Conservation (phyloP, 2,888 invertebrate species). For the Sclerodermus sp. region DNA sequence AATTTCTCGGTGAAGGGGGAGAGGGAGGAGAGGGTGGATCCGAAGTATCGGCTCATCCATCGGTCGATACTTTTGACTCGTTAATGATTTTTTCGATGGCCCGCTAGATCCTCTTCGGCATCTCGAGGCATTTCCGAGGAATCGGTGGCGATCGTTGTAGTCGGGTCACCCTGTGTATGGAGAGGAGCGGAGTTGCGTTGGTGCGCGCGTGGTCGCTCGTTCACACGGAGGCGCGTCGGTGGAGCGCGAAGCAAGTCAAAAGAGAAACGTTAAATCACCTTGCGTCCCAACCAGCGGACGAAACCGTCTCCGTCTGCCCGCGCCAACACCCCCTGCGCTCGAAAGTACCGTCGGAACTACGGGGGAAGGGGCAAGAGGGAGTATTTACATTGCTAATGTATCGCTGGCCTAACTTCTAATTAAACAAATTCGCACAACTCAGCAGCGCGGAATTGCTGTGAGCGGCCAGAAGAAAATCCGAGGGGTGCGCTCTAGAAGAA, state of each 20-base stretch:
- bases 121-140: no score
- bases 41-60: no score
- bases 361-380: constrained; percentile 21
- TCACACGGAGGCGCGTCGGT: constrained; percentile 1
- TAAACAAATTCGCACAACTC: constrained; percentile 57
- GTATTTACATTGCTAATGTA: constrained; percentile 58
- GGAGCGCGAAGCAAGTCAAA: constrained; percentile 22
- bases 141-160: no score
- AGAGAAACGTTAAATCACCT: constrained; percentile 39
- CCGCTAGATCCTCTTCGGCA: no score
- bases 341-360: constrained; percentile 3
- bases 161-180: background rate
- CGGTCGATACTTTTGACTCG: no score
- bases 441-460: constrained; percentile 40
- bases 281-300: constrained; percentile 28
- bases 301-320: constrained; percentile 15
- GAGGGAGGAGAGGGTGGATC: no score
- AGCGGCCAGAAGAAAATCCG: background rate
- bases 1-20: no score
- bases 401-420: constrained; percentile 57
- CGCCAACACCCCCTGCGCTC: no score
- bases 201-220: no score
- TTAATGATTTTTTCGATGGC: no score
- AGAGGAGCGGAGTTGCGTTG: no score
- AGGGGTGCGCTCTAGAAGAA: constrained; percentile 6